phyloP scores from a whole-genome alignment of 2,113 vertebrate genomes.

The Otolemur garnettii region DNA sequence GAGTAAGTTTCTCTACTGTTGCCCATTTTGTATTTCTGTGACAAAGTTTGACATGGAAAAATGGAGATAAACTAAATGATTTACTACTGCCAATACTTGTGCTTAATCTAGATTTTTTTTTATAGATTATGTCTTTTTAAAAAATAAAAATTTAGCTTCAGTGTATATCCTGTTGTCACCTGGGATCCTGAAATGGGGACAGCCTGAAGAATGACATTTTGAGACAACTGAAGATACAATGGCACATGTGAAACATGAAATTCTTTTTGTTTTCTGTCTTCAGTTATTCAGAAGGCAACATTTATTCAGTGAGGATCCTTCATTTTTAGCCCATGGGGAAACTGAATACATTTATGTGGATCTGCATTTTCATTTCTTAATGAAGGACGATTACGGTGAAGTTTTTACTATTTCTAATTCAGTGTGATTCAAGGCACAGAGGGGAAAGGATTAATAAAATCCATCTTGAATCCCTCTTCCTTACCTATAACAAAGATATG shows the following conservation, averaged over 20 bases:
- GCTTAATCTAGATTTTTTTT: neutral
- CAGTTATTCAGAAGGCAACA: neutral
- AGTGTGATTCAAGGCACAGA: constrained; percentile 84
- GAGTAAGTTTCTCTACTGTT: neutral
- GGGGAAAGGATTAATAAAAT: constrained; percentile 78
- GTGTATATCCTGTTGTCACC: neutral
- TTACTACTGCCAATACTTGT: constrained; percentile 24
- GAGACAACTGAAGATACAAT: neutral
- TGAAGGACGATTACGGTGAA: neutral
- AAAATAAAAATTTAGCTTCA: neutral
- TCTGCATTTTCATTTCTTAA: constrained; percentile 33
- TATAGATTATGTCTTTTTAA: constrained; percentile 8
- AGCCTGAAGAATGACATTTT: neutral
- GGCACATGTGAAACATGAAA: neutral
- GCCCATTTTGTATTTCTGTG: neutral
- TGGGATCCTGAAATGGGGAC: neutral
- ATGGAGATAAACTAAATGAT: neutral
- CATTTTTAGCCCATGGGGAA: neutral
- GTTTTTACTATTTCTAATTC: constrained; percentile 73
- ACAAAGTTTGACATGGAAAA: neutral
- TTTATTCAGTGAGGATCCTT: neutral
- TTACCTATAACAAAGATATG: constrained; percentile 81
- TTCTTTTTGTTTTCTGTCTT: neutral
- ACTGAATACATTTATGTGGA: neutral
- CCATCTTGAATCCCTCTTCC: constrained; percentile 68